Percentiles rank a stretch among this genome's conserved stretches.
Evolutionary conservation across 2,888 invertebrate species (phyloP).

Genomic region (Hedya salicella): DNA sequence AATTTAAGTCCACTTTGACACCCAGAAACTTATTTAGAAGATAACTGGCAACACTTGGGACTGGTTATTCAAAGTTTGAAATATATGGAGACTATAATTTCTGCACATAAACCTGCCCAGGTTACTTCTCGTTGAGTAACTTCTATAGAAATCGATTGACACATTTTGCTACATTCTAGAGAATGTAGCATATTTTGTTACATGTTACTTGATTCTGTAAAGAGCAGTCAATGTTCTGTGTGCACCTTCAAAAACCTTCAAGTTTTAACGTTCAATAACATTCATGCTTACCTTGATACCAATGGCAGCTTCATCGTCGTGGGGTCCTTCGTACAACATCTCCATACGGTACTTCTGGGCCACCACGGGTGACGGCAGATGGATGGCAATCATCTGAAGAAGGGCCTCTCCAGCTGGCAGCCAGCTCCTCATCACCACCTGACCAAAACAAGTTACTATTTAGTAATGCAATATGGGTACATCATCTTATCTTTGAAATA

Average conservation of each 20-base stretch:
- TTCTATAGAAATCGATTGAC: too few relatives aligned
- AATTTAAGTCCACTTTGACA: constrained; percentile 50
- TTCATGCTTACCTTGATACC: constrained; percentile 88
- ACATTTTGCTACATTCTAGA: too few relatives aligned
- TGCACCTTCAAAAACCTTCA: too few relatives aligned
- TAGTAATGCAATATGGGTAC: too few relatives aligned
- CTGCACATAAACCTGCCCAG: too few relatives aligned
- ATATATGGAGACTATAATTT: too few relatives aligned
- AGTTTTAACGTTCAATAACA: too few relatives aligned
- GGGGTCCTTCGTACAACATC: constrained; percentile 99
- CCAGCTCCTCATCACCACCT: constrained; percentile 99
- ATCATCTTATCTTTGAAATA: too few relatives aligned
- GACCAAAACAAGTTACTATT: constrained; percentile 19
- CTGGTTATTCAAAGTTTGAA: constrained; percentile 8
- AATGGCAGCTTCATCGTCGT: constrained; percentile 97
- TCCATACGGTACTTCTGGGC: constrained; percentile 99
- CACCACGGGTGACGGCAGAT: constrained; percentile 99
- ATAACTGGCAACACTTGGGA: constrained; percentile 51
- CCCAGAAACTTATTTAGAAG: constrained; percentile 45
- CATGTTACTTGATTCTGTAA: too few relatives aligned
- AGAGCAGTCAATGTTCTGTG: too few relatives aligned
- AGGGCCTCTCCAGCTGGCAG: constrained; percentile 99
- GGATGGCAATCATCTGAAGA: constrained; percentile 99
- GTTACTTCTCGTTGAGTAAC: too few relatives aligned
- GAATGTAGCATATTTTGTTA: too few relatives aligned